Conservation (phyloP, 2,888 invertebrate species). For the Chironomus tentans region DNA sequence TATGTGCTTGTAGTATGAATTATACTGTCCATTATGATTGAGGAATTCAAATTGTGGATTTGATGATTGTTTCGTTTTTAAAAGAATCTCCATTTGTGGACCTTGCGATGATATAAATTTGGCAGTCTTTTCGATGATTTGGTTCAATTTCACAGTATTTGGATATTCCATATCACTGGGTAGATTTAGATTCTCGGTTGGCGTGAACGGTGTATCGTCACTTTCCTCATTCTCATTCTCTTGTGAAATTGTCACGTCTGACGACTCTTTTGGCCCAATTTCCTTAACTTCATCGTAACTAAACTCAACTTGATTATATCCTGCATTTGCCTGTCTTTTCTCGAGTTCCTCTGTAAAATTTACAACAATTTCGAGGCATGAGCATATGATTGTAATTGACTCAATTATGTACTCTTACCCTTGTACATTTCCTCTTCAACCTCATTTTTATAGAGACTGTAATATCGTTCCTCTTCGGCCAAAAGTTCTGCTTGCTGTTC, state of each 20-base stretch:
- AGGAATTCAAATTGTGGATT: constrained; percentile 92
- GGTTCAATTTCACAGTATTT: constrained; percentile 74
- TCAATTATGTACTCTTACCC: constrained; percentile 50
- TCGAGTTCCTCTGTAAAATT: constrained; percentile 66
- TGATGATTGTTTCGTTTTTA: constrained; percentile 92
- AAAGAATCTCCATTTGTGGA: constrained; percentile 95
- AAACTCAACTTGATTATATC: constrained; percentile 66
- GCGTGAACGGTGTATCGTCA: constrained; percentile 67
- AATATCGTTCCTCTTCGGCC: constrained; percentile 92
- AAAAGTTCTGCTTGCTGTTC: constrained; percentile 78
- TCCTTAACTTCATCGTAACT: constrained; percentile 55
- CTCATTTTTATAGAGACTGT: constrained; percentile 78
- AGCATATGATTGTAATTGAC: constrained; percentile 20
- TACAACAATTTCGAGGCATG: background rate
- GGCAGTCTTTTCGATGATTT: constrained; percentile 92
- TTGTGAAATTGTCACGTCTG: constrained; percentile 39
- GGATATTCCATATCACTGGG: constrained; percentile 73
- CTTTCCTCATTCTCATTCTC: constrained; percentile 47
- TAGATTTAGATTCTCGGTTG: constrained; percentile 63
- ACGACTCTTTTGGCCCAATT: constrained; percentile 44
- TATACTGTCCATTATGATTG: constrained; percentile 70
- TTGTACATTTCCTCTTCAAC: constrained; percentile 83
- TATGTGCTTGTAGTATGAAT: constrained; percentile 82
- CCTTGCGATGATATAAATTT: constrained; percentile 83
- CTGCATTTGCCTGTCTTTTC: constrained; percentile 49